Percentiles rank a stretch among this genome's conserved stretches.
phyloP scores from a whole-genome alignment of 2,113 vertebrate species.

The Camelus dromedarius region DNA sequence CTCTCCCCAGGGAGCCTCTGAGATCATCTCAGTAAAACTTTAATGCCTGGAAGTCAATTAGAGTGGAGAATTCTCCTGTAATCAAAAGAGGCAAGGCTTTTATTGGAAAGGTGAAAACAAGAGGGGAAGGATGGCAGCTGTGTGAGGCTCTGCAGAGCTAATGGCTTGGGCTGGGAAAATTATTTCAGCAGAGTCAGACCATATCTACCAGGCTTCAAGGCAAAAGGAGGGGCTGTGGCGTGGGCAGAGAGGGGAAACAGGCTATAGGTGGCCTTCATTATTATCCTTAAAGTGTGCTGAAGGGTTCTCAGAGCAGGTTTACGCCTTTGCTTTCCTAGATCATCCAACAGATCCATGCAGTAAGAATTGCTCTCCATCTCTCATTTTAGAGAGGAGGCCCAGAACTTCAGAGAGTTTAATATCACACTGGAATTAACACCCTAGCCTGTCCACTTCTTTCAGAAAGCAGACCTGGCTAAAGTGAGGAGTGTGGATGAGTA shows the following conservation, averaged over 20 bases:
- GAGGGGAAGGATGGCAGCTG: conserved; percentile 56
- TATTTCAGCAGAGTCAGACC: neutral
- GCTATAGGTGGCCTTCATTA: neutral
- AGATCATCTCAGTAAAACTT: conserved; percentile 82
- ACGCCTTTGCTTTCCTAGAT: neutral
- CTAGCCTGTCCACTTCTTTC: neutral
- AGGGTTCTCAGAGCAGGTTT: neutral
- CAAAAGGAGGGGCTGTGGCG: neutral
- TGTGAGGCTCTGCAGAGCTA: conserved; percentile 52
- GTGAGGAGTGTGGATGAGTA: neutral
- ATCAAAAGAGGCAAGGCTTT: conserved; percentile 78
- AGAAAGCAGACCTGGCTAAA: neutral
- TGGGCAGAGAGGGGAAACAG: too few species aligned
- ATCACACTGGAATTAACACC: neutral
- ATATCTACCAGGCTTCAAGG: neutral
- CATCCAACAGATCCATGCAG: neutral
- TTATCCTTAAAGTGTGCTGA: neutral
- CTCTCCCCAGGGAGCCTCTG: conserved; percentile 74
- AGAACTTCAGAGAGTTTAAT: neutral
- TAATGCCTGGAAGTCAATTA: conserved; percentile 84
- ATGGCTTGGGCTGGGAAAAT: conserved; percentile 49
- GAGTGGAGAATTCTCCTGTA: conserved; percentile 75
- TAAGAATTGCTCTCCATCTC: neutral
- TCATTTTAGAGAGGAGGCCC: neutral
- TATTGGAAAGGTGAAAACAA: conserved; percentile 80